Evolutionary conservation across 1,140 invertebrate genomes (phyloP), one percentile per base, ranked within the genome.

Genomic region (Heliconius himera): DNA sequence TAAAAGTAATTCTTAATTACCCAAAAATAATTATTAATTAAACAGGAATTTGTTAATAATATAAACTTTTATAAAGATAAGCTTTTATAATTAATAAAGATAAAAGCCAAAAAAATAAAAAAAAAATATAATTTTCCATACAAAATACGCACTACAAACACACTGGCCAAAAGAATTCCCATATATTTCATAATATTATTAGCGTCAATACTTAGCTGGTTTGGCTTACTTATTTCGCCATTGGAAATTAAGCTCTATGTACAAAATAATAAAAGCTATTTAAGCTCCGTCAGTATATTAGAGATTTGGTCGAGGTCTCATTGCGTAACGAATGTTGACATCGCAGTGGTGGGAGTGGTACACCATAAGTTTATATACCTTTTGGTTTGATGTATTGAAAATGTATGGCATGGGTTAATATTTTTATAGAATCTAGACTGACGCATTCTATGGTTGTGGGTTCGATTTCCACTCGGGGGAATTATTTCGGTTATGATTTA

Each of bases 321-420:
- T 87, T 87, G 84, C 86, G 86, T 87, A 87, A 87, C 70, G 56
- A 82, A 80, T 85, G 84, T 85, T 85, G 84, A 85, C 84, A 85
- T 82, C 81, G 82, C 74, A 81, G 70, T 85, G 84, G 84, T 85
- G 82, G 84, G 81, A 82, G 84, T 54, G 73, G 70, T 77, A n/a
- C 81, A 84, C 82, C 70, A 85, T 80, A 54, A 73, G 82, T 81
- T 80, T 73, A 66, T 66, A n/a, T 66, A 66, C 60, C n/a, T 56
- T 56, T 66, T 66, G 60, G 13, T 66, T 26, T n/a, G 2, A 66
- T 22, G 6, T 56, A 22, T 29, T 2, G 5, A 66, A 29, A 66
- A 66, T 66, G n/a, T 66, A 66, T 26, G 60, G 60, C 60, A 26
- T 29, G 60, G 26, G 0, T 29, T 66, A 66, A 18, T 66, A 66